These are phyloP conservation scores for Cepaea hortensis DNA, from an alignment of 2,888 invertebrate species.

Conservation along the genomic window DNA sequence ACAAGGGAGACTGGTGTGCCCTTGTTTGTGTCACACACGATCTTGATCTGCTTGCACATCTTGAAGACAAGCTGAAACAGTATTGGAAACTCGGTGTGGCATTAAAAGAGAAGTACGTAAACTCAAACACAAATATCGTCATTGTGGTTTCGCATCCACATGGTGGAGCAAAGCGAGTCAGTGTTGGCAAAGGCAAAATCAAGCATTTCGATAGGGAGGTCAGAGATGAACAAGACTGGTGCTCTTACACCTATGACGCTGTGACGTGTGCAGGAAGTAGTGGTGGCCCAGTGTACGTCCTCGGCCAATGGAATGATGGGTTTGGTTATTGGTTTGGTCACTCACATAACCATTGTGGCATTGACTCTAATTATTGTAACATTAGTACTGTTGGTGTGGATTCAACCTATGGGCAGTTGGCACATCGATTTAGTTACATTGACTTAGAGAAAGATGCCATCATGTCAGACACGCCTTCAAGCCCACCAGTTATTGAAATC, in stretches of 20 bases:
- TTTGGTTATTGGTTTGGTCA: too few species aligned
- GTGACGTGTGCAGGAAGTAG: slow-evolving; percentile 3
- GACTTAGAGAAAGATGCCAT: neutral
- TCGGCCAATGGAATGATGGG: too few species aligned
- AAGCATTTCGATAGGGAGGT: neutral
- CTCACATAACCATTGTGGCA: too few species aligned
- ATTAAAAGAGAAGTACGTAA: neutral
- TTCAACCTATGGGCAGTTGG: neutral
- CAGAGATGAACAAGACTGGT: slow-evolving; percentile 1
- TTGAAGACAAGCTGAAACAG: neutral
- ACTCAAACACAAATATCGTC: neutral
- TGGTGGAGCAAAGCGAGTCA: neutral
- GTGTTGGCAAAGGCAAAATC: neutral
- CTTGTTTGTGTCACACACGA: neutral
- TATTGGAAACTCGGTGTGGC: neutral
- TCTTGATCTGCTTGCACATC: neutral
- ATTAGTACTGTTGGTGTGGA: neutral
- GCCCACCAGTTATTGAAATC: too few species aligned
- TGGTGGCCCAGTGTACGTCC: too few species aligned
- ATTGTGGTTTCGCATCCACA: neutral
- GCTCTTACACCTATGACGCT: slow-evolving; percentile 6
- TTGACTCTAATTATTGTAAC: neutral
- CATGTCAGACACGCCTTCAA: too few species aligned
- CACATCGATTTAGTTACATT: neutral
- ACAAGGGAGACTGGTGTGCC: slow-evolving; percentile 4